Conservation (phyloP, 2,888 invertebrate genomes). For the Xiphydria camelus region DNA sequence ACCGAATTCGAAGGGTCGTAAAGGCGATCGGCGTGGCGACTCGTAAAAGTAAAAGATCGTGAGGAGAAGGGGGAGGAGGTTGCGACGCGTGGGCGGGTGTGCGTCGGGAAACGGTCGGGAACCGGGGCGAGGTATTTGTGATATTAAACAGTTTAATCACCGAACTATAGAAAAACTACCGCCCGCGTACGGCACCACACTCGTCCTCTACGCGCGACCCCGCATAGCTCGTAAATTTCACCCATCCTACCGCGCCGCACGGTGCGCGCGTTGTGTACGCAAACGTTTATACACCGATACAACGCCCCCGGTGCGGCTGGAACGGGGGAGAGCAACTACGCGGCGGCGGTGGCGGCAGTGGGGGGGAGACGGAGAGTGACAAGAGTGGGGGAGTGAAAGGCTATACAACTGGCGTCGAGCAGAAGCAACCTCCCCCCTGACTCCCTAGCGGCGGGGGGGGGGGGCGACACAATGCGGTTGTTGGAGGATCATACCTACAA, state of each 20-base stretch:
- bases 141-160: conserved; percentile 50
- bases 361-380: not conserved
- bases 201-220: not conserved
- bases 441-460: too few species aligned
- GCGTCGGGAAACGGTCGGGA: not conserved
- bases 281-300: conserved; percentile 16
- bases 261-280: conserved; percentile 7
- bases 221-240: conserved; percentile 24
- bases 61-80: not conserved
- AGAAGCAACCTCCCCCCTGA: too few species aligned
- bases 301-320: not conserved
- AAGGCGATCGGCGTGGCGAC: too few species aligned
- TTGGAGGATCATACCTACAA: too few species aligned
- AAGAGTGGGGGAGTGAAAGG: too few species aligned
- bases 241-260: conserved; percentile 3
- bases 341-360: not conserved
- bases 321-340: too few species aligned
- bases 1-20: not conserved
- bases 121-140: conserved; percentile 30
- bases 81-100: not conserved
- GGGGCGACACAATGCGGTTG: conserved; percentile 12
- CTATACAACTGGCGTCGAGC: conserved; percentile 3
- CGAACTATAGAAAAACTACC: conserved; percentile 39
- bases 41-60: too few species aligned
- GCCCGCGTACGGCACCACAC: not conserved